Evolutionary conservation across 2,113 vertebrate species (phyloP), one percentile per base, ranked within the genome.

Genomic region (Chitala chitala): DNA sequence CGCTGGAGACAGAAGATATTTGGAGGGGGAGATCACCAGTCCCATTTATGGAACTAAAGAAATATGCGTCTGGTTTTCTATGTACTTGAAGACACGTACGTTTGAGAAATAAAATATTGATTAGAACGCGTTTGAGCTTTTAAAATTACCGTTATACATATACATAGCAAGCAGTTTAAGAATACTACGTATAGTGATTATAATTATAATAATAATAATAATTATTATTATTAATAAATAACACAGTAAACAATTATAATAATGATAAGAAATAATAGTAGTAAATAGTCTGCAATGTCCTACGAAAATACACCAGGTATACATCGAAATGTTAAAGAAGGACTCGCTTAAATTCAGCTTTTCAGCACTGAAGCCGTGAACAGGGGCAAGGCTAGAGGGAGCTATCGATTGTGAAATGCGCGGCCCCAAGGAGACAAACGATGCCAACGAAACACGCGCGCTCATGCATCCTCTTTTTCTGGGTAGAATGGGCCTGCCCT

Each of bases 361-460:
- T 63, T 24, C 29, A 6, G 9, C 36, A 69, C 33, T 55, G 48
- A 33, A 42, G 61, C 59, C 48, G 69, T 48, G 29, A 77, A 59
- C 75, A 66, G 73, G 70, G 72, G 54, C 68, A 72, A 69, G 73
- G 74, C 78, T 84, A 82, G 80, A 82, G 80, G 78, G 77, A 82
- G 82, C 82, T 79, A 81, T 82, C 76, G 80, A 82, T 84, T 73
- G 82, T 74, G 71, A 84, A 74, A 84, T 75, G 72, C 69, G 56
- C 70, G 70, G 53, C 64, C 44, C 73, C 53, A 74, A 58, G 66
- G 73, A 54, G 66, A 36, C 48, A 36, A 66, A 58, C 73, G 48
- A 54, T 70, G 46, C 44, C 74, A 68, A 53, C 29, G 33, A 75
- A 65, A 77, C 26, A 42, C 44, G 66, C 64, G n/a, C 40, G 46